Evolutionary conservation across 2,888 invertebrate species (phyloP), one percentile per base, ranked within the genome.

Genomic region (Apodemia zela): DNA sequence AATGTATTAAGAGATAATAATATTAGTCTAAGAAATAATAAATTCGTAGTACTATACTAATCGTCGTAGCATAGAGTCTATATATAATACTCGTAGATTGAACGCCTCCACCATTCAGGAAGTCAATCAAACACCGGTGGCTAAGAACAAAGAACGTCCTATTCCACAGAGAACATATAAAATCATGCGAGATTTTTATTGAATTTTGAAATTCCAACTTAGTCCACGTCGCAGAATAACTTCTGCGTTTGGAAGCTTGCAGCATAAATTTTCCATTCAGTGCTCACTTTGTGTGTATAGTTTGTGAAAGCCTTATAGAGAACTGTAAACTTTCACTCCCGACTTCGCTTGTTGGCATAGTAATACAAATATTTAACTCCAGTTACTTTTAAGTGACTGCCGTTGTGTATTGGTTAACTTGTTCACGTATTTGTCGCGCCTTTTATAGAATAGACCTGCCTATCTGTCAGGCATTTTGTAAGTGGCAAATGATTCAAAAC

Each of bases 191-290:
- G 25, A 54, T 54, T 21, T 54, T 54, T 54, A 54, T 54, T 54
- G 54, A 54, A 54, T 54, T 54, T 54, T 25, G 11, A 54, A 54
- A 25, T 54, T 25, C 54, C 8, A 54, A 54, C 54, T 54, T 25
- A 54, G 54, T 54, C 13, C 21, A 54, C 54, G 21, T 25, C 54
- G 21, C 54, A 54, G 54, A 54, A 54, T 54, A 54, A 54, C 54
- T 54, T 54, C 54, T 54, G 54, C 54, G 54, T 54, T 54, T 54
- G 25, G 54, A 54, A 25, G 21, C 54, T 6, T 54, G 54, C 25
- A 54, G 54, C 21, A 54, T 54, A 54, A 54, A 54, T 54, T 54
- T 54, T 54, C 54, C 54, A 54, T 25, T 25, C 54, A 54, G 15
- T 29, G 54, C 54, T 25, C 54, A 25, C 25, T 54, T 54, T 54